Conservation (phyloP, 2,888 invertebrate species). For the Megalurothrips usitatus region DNA sequence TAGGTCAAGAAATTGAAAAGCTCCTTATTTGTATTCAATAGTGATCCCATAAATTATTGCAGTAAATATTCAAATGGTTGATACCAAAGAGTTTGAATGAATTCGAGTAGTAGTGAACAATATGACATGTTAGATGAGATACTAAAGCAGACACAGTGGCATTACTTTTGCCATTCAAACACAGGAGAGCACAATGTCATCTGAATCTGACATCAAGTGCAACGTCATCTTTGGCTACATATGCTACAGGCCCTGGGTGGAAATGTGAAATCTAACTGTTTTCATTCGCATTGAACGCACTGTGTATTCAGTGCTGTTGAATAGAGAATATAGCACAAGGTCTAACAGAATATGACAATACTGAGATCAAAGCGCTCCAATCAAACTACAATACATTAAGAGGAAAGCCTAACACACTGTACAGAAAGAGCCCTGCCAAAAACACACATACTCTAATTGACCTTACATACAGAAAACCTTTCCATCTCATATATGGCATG, state of each 20-base stretch:
- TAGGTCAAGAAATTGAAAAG: neutral
- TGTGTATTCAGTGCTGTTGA: neutral
- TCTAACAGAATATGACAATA: neutral
- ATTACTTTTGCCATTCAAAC: too few relatives aligned
- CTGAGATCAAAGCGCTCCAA: slow-evolving; percentile 5
- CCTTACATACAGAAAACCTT: neutral
- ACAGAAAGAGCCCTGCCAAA: neutral
- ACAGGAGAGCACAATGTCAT: too few relatives aligned
- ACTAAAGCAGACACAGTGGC: too few relatives aligned
- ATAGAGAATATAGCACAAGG: neutral
- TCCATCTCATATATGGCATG: neutral
- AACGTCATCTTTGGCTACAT: too few relatives aligned
- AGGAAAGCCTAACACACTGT: neutral
- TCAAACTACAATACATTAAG: neutral
- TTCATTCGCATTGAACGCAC: too few relatives aligned
- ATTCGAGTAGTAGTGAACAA: too few relatives aligned
- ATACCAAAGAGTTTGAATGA: too few relatives aligned
- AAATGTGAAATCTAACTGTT: too few relatives aligned
- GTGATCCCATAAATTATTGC: neutral
- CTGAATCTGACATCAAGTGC: too few relatives aligned
- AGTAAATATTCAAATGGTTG: neutral
- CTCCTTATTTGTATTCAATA: neutral
- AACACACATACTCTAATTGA: neutral
- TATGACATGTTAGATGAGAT: too few relatives aligned
- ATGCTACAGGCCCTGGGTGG: too few relatives aligned